Evolutionary conservation across 2,797 vertebrate genomes (phyloP).

Genomic region (Sphenopsis melanotis): DNA sequence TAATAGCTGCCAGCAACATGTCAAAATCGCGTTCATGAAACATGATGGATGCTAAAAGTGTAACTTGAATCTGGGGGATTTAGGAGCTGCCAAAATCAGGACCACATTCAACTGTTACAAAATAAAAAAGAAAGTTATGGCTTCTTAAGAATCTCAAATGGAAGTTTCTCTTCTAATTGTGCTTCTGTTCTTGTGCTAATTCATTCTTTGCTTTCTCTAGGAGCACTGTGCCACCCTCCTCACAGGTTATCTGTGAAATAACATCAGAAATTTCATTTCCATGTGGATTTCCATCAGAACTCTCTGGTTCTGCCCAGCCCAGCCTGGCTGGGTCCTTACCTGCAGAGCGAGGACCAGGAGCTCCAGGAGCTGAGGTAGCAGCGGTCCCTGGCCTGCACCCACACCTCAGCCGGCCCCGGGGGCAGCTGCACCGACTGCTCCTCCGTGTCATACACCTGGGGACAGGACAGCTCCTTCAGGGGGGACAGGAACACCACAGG

Average conservation of each 20-base stretch:
- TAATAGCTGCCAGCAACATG: neutral
- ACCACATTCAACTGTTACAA: neutral
- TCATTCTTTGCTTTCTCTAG: neutral
- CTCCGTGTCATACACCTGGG: neutral
- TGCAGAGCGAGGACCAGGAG: conserved; percentile 56
- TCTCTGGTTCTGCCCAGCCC: neutral
- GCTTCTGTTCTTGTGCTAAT: neutral
- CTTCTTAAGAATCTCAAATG: neutral
- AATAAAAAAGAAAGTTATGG: neutral
- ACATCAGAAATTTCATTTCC: fast-evolving
- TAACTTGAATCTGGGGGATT: neutral
- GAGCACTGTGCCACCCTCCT: neutral
- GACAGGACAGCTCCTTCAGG: neutral
- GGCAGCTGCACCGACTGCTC: neutral
- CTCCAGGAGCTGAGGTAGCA: conserved; percentile 74
- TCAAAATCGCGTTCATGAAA: neutral
- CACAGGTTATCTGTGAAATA: neutral
- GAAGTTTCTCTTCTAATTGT: neutral
- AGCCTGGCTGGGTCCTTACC: neutral
- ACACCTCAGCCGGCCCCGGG: neutral
- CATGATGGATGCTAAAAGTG: neutral
- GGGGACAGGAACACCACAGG: neutral
- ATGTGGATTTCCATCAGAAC: fast-evolving
- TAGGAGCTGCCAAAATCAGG: neutral
- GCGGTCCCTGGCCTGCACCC: conserved; percentile 68